Percentiles rank a stretch among this genome's conserved stretches.
Evolutionary conservation across 2,888 invertebrate species (phyloP).

Genomic region (Prionchulus punctatus): DNA sequence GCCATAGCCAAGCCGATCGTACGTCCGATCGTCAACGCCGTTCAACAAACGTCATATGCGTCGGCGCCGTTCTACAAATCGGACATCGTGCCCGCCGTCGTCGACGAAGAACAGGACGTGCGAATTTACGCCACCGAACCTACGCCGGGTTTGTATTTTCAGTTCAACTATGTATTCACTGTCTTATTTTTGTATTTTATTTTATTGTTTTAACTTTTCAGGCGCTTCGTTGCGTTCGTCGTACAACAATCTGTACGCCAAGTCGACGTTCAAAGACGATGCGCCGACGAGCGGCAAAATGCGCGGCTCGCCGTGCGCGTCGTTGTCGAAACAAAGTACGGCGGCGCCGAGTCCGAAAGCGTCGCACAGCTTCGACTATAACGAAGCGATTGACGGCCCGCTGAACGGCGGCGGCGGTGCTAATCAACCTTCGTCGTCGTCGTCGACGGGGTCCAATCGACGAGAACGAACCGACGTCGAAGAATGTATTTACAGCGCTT

Average conservation of each 20-base stretch:
- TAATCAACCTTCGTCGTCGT: not conserved
- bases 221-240: not conserved
- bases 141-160: too few relatives aligned
- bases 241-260: not conserved
- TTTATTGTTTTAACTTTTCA: too few relatives aligned
- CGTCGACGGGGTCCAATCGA: not conserved
- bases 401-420: too few relatives aligned
- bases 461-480: not conserved
- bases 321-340: not conserved
- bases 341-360: not conserved
- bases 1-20: not conserved
- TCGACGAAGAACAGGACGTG: not conserved
- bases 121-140: not conserved
- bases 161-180: too few relatives aligned
- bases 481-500: not conserved
- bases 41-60: not conserved
- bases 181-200: too few relatives aligned
- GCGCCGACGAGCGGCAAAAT: too few relatives aligned
- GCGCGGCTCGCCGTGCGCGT: too few relatives aligned
- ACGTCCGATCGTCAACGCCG: not conserved
- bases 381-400: too few relatives aligned
- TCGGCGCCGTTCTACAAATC: not conserved
- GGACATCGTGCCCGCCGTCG: not conserved
- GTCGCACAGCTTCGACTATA: too few relatives aligned
- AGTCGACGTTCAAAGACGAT: not conserved